Evolutionary conservation across 2,797 vertebrate genomes (phyloP), one percentile per base, ranked within the genome.

Genomic region (Fundulus diaphanus): DNA sequence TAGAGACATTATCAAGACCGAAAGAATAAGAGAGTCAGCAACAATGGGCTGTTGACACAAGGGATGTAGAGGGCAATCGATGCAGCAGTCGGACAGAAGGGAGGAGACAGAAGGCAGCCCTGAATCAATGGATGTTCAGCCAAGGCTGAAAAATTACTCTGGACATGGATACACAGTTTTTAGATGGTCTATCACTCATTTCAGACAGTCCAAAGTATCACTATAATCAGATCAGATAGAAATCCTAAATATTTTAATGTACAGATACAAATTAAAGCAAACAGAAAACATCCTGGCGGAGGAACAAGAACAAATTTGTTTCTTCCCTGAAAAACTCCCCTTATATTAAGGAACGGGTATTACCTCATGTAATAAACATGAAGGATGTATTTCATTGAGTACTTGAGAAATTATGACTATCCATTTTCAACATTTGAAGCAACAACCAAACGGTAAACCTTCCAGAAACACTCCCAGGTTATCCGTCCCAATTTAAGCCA

Each of bases 1-100:
- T 27, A 70, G 80, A 71, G 68, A 87, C 85, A 89, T 88, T 79
- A 85, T 81, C 68, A 71, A 85, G 82, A 74, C 76, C 7, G 63
- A 57, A 35, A 72, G 33, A 59, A 83, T 56, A 49, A 56, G 66
- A 48, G 18, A 73, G 79, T 77, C 68, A 77, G 87, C 78, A 74
- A 76, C 63, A 67, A 29, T 22, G 63, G 63, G 73, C 74, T 7
- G 12, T 69, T 71, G 80, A 83, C 78, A 84, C 74, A 77, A 78
- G 74, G 77, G 71, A 84, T 71, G 75, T 0, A 71, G 76, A 82
- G 44, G 78, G 22, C 67, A 54, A 87, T 90, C 82, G 31, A 90
- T 90, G 69, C 59, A 15, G 18, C 42, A 61, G 70, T 37, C 73
- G 76, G 74, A 83, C 80, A 77, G 69, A 87, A 80, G 48, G 40